phyloP scores from a whole-genome alignment of 2,113 vertebrate genomes.

The Phoxinus phoxinus region DNA sequence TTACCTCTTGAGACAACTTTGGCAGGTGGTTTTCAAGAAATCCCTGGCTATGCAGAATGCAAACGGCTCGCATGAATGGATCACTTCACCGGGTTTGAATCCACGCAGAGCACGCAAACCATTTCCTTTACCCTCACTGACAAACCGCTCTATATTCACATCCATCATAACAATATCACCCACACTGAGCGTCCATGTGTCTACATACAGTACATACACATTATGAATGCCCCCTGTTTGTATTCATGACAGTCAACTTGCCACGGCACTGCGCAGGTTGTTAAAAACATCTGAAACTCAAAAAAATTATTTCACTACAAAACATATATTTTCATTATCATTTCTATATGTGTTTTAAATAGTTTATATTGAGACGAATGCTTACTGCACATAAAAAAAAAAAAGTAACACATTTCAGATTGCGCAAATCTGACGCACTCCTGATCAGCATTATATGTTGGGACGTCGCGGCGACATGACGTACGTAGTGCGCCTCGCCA shows the following conservation, averaged over 20 bases:
- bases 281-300: neutral
- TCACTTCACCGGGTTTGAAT: constrained; percentile 74
- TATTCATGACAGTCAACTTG: neutral
- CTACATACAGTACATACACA: neutral
- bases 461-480: constrained; percentile 43
- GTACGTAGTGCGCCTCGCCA: constrained; percentile 15
- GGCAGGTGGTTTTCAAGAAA: constrained; percentile 76
- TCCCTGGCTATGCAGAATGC: constrained; percentile 78
- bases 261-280: neutral
- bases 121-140: constrained; percentile 78
- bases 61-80: constrained; percentile 78
- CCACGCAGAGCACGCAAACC: constrained; percentile 75
- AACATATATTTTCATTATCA: neutral
- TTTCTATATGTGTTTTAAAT: neutral
- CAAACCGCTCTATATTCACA: constrained; percentile 78
- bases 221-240: neutral
- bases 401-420: neutral
- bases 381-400: neutral
- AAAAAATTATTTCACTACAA: neutral
- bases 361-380: neutral
- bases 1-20: constrained; percentile 88
- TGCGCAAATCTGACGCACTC: constrained; percentile 4
- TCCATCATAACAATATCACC: constrained; percentile 66
- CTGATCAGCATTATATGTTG: neutral
- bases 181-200: neutral